Conservation (phyloP, 2,797 vertebrate species). For the Muscicapa comitata region DNA sequence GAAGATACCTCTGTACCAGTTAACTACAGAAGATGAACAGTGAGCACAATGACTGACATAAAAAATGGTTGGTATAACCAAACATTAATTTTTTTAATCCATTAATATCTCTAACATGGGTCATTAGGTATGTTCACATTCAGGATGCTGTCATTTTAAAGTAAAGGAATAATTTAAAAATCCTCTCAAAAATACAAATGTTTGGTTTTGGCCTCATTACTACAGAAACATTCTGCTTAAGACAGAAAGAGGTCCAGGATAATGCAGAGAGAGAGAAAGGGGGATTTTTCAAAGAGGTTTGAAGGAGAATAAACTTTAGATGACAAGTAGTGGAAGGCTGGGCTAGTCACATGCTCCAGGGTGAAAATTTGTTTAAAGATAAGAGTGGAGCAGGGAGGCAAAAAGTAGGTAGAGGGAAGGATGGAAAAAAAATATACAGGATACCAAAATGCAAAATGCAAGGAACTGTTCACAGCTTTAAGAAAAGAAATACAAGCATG, state of each 20-base stretch:
- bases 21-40: not conserved
- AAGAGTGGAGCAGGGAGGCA: not conserved
- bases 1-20: not conserved
- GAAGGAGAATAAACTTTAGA: slow-evolving; percentile 28
- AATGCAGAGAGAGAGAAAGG: not conserved
- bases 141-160: not conserved
- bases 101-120: fast-evolving
- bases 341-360: not conserved
- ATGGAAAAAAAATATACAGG: not conserved
- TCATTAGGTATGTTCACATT: not conserved
- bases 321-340: not conserved
- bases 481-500: not conserved
- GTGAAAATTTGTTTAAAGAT: not conserved
- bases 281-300: not conserved
- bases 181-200: not conserved
- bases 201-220: not conserved
- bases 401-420: not conserved
- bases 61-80: not conserved
- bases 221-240: not conserved
- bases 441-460: not conserved
- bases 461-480: not conserved
- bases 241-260: not conserved
- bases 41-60: not conserved
- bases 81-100: not conserved
- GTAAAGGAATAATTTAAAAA: not conserved